Base-by-base conservation (phyloP, 2,888 invertebrate genomes). In the Orthosia incerta region DNA sequence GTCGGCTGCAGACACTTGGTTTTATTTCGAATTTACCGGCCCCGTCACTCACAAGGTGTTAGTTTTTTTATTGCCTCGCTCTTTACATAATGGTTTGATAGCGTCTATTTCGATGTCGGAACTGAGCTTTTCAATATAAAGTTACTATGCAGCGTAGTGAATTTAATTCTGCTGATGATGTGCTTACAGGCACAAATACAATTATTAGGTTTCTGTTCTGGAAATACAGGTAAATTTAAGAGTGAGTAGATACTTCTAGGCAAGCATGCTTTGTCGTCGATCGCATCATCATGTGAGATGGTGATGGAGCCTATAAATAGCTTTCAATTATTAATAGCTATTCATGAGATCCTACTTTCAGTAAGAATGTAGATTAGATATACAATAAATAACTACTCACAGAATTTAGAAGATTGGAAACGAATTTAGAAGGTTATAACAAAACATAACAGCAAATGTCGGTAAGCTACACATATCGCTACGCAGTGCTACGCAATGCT, bases 61-160 rank as follows among this genome's bases (percentile, higher is more conserved):
- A 80, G 68, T 83, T 79, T 86, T n/a, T 86, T 85, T 85, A 83
- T 83, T 80, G 80, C 76, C 39, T 48, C 51, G 62, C 65, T 79
- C 60, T 80, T 78, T 78, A 78, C 65, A 74, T 84, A 84, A 79
- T 82, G 63, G 74, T 74, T 76, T 84, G 65, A 85, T 73, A 71
- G 75, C 62, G 72, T 76, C 55, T 63, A 65, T 77, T 62, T 71
- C 57, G 63, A 68, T 70, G 68, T 71, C 46, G 31, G 56, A 51
- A 81, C 67, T 60, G 60, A 59, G 57, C 31, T 57, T 68, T 84
- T 66, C 26, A 63, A 71, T 71, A 62, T 60, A 60, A 63, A 66
- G 16, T 31, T 26, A 63, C 56, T 69, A 66, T 15, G 20, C n/a
- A 39, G 20, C 48, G 31, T 7, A 46, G 66, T 18, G 23, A 67